A percentile compares a stretch with the other conserved stretches of the same genome.
Evolutionary conservation across 2,888 invertebrate species (phyloP).

Genomic region (Coleophora flavipennella): DNA sequence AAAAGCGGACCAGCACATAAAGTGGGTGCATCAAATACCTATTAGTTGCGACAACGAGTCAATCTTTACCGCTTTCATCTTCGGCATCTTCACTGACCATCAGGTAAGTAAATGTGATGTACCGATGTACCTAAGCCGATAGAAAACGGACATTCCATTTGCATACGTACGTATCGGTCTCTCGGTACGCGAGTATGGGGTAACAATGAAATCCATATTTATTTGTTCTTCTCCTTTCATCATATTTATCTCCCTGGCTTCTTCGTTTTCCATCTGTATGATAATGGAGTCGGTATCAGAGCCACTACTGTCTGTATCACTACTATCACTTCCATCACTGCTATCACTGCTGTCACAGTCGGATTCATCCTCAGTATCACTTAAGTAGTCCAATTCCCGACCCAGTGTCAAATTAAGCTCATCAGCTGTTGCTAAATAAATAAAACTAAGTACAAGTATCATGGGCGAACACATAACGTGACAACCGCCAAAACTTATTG

Average conservation of each 20-base stretch:
- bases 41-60: too few relatives aligned
- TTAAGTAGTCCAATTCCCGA: constrained; percentile 3
- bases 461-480: neutral
- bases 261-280: neutral
- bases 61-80: too few relatives aligned
- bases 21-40: too few relatives aligned
- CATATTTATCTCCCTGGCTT: neutral
- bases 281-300: neutral
- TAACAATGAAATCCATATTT: neutral
- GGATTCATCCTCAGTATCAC: neutral
- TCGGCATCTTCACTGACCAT: too few relatives aligned
- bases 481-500: neutral
- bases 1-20: too few relatives aligned
- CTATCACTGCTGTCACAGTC: neutral
- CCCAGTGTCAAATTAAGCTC: constrained; percentile 3
- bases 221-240: neutral
- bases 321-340: neutral
- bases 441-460: neutral
- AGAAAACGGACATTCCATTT: neutral
- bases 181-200: neutral
- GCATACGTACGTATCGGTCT: neutral
- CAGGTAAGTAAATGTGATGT: too few relatives aligned
- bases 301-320: neutral
- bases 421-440: neutral
- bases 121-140: too few relatives aligned